Percentiles rank a stretch among this genome's conserved stretches.
phyloP scores from a whole-genome alignment of 2,888 invertebrate genomes.

The Eupithecia subfuscata region DNA sequence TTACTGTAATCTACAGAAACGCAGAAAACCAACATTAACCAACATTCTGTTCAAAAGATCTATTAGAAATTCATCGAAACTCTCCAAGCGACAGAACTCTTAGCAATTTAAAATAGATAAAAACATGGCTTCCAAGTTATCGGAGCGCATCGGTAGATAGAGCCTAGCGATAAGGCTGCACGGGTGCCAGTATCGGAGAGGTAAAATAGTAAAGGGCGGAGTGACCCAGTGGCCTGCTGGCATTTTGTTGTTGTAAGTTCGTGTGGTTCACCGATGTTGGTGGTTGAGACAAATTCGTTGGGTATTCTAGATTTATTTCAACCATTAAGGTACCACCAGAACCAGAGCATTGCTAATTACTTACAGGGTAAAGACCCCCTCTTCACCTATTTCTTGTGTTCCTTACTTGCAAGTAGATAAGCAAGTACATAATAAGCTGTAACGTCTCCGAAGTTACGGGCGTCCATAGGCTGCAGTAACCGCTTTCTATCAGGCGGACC shows the following conservation, averaged over 20 bases:
- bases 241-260: neutral
- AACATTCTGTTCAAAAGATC: neutral
- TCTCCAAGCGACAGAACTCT: slow-evolving; percentile 23
- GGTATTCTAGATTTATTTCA: neutral
- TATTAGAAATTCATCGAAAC: slow-evolving; percentile 12
- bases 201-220: neutral
- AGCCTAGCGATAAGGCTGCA: slow-evolving; percentile 40
- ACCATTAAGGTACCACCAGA: neutral
- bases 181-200: slow-evolving; percentile 11
- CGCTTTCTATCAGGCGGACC: too few species aligned
- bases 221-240: slow-evolving; percentile 1
- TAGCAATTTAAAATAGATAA: slow-evolving; percentile 40
- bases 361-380: neutral
- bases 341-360: neutral
- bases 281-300: neutral
- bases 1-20: neutral
- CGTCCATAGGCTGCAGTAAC: too few species aligned
- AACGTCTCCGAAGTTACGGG: too few species aligned
- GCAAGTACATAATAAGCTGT: neutral
- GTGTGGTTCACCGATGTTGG: neutral
- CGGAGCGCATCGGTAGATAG: slow-evolving; percentile 32
- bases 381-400: neutral
- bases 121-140: slow-evolving; percentile 38
- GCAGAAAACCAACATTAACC: neutral
- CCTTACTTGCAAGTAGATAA: neutral